Evolutionary conservation across 1,140 invertebrate species (phyloP), one percentile per base, ranked within the genome.

Genomic region (Parasteatoda tepidariorum): DNA sequence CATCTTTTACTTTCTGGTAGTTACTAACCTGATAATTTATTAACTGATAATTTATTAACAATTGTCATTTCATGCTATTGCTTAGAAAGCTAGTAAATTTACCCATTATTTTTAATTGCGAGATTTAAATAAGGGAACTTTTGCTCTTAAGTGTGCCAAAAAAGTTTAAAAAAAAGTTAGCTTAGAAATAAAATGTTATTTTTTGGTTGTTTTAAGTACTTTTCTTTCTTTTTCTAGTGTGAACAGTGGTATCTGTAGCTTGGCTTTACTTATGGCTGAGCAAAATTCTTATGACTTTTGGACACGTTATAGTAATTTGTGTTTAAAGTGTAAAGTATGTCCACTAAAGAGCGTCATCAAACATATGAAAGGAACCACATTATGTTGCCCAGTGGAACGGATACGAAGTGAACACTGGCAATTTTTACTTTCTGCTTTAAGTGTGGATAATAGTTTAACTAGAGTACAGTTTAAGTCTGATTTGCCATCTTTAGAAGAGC

Each of bases 341-440:
- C 74, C 74, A 13, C 24, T 66, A 2, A 64, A 31, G 54, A 78
- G 74, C 33, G 28, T 78, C 11, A 18, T 48, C 7, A 78, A 66
- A 48, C 24, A 54, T 24, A 41, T 66, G 41, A 78, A 66, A 64
- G 74, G 74, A 78, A 66, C 26, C 13, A 38, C 48, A 66, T 33
- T 78, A 24, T 22, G 4, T 3, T 54, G 22, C 9, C 30, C 61
- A 5, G 61, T 78, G 11, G 74, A 78, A 78, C n/a, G 11, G 11
- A 78, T 78, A 22, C 59, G 74, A 2, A n/a, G 15, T 11, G 74
- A 78, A 24, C 61, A 66, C 59, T 78, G 74, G 74, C 54, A 34
- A 66, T 66, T 66, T 31, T 48, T 78, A 18, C 24, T 66, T n/a
- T 34, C 59, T 66, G 74, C 74, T 31, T 7, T 78, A 34, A 48